These are phyloP conservation scores for Synergus laeviventris DNA, from an alignment of 2,888 invertebrate species.

Conservation along the genomic window DNA sequence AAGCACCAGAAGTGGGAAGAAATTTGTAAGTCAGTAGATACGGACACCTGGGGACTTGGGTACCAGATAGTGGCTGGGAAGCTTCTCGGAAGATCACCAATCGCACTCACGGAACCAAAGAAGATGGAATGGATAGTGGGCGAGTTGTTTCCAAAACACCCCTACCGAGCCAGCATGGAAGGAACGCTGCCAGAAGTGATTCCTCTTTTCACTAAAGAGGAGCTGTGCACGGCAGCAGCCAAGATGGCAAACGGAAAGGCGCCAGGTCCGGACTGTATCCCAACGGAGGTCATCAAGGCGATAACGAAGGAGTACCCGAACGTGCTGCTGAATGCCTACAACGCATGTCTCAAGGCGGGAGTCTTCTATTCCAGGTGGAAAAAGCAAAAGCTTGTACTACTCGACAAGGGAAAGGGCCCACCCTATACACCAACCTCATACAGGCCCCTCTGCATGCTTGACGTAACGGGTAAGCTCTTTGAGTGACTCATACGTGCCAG, in stretches of 20 bases:
- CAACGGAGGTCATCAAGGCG: slow-evolving; percentile 53
- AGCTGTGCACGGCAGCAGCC: slow-evolving; percentile 46
- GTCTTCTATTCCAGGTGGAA: slow-evolving; percentile 54
- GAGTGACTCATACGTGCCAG: slow-evolving; percentile 59
- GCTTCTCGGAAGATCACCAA: slow-evolving; percentile 4
- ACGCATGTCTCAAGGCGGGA: slow-evolving; percentile 43
- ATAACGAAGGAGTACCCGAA: slow-evolving; percentile 44
- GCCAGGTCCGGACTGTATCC: slow-evolving; percentile 56
- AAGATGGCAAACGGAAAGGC: slow-evolving; percentile 52
- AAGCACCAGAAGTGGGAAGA: slow-evolving; percentile 54
- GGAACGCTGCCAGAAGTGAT: neutral
- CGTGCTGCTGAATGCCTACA: slow-evolving; percentile 38
- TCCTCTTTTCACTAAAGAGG: slow-evolving; percentile 47
- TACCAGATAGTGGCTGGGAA: slow-evolving; percentile 54
- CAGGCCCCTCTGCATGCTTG: slow-evolving; percentile 61
- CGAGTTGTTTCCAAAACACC: too few relatives aligned
- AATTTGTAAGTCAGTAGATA: slow-evolving; percentile 52
- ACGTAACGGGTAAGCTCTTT: slow-evolving; percentile 58
- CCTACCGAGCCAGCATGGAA: neutral
- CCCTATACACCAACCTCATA: slow-evolving; percentile 48
- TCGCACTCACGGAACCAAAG: too few relatives aligned
- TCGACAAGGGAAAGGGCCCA: neutral
- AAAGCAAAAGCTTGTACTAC: neutral
- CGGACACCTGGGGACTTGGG: slow-evolving; percentile 55
- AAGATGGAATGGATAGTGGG: too few relatives aligned